Evolutionary conservation across 2,888 invertebrate genomes (phyloP).

Genomic region (Crematogaster levior): DNA sequence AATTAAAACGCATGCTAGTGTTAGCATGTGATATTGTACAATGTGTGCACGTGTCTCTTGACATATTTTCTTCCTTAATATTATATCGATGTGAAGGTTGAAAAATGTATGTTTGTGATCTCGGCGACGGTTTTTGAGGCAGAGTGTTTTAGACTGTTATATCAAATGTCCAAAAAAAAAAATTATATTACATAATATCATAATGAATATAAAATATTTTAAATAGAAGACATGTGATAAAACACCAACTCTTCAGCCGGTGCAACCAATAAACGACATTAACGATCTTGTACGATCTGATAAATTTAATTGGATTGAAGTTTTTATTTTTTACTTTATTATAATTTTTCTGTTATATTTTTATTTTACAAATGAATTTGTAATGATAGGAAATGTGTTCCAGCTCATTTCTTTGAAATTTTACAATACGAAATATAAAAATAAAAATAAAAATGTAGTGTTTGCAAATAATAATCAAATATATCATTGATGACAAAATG

Average conservation of each 20-base stretch:
- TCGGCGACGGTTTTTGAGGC: constrained; percentile 72
- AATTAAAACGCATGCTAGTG: constrained; percentile 66
- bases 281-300: constrained; percentile 7
- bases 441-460: constrained; percentile 18
- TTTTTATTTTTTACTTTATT: constrained; percentile 16
- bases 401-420: constrained; percentile 9
- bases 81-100: constrained; percentile 79
- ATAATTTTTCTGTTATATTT: too few relatives aligned
- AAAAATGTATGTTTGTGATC: constrained; percentile 72
- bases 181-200: background rate
- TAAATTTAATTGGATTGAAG: constrained; percentile 6
- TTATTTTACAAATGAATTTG: constrained; percentile 7
- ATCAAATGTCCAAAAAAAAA: background rate
- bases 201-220: constrained; percentile 9
- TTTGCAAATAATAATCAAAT: constrained; percentile 14
- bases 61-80: constrained; percentile 68
- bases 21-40: constrained; percentile 81
- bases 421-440: constrained; percentile 34
- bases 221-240: constrained; percentile 26
- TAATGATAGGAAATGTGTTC: constrained; percentile 16
- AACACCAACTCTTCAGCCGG: constrained; percentile 17
- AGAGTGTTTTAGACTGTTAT: constrained; percentile 76
- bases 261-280: constrained; percentile 11
- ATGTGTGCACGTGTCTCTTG: constrained; percentile 78
- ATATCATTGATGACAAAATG: constrained; percentile 51